Evolutionary conservation across 2,113 vertebrate genomes (phyloP), one percentile per base, ranked within the genome.

Genomic region (Rhinoptilus africanus): DNA sequence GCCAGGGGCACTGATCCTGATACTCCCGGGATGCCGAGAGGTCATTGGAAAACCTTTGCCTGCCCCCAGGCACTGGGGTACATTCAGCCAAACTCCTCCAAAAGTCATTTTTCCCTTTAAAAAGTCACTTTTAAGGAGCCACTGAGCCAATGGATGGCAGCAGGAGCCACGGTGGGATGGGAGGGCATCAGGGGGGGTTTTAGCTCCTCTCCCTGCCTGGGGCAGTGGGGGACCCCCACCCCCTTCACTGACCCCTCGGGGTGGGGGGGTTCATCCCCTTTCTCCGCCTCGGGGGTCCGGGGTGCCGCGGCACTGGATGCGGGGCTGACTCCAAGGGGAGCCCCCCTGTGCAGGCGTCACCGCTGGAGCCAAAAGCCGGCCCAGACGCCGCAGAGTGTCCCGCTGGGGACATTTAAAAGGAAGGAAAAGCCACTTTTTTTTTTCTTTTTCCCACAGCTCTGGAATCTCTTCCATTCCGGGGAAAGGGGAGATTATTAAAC

Each of bases 311-410:
- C 2, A 2, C 7, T 4, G 56, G 30, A 16, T 6, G 30, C 28
- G 30, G 45, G 35, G 35, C 14, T 39, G 2, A 3, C 22, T 13
- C 17, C 9, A 4, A 4, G 35, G 26, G 53, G 16, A 77, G 11
- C 35, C 22, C 32, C 35, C n/a, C n/a, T n/a, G n/a, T n/a, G n/a
- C n/a, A n/a, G n/a, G n/a, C n/a, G n/a, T n/a, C 39, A 5, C 47
- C 34, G 23, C 28, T 34, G 47, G 37, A 45, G 9, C 53, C 17
- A 3, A 15, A n/a, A 16, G 30, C 63, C 43, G 11, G 39, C 16
- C 18, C 2, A 41, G 62, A 35, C 19, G 30, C 23, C 0, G 2
- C 64, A 1, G 6, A 32, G 27, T 0, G 7, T 69, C 60, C 60
- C 14, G 2, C 35, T 3, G 47, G 47, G 30, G 39, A 12, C 12